phyloP scores from a whole-genome alignment of 2,113 vertebrate species.

The Mionectes macconnelli region DNA sequence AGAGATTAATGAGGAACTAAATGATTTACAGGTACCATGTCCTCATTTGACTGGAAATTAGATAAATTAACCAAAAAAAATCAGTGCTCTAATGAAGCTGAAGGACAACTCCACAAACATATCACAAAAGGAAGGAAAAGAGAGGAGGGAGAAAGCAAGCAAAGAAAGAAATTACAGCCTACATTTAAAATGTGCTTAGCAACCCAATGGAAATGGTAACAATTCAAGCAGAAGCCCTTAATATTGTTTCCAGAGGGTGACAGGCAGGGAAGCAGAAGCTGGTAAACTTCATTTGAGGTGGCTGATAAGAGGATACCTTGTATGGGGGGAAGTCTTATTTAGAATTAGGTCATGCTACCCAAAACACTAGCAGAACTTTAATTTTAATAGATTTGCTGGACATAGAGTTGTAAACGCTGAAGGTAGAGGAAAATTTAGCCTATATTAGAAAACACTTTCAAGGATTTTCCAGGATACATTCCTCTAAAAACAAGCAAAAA shows the following conservation, averaged over 20 bases:
- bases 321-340: neutral
- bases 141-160: neutral
- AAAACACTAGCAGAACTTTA: neutral
- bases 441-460: neutral
- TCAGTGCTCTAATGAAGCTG: conserved; percentile 26
- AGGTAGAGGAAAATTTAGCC: neutral
- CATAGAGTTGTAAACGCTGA: neutral
- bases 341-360: neutral
- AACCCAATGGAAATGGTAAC: neutral
- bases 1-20: conserved; percentile 65
- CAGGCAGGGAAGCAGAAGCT: neutral
- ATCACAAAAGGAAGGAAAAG: neutral
- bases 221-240: neutral
- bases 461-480: neutral
- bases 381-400: neutral
- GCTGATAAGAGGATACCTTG: neutral
- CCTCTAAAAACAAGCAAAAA: neutral
- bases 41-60: conserved; percentile 63
- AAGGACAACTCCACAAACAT: conserved; percentile 19
- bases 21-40: conserved; percentile 49
- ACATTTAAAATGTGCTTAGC: neutral
- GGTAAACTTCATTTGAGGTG: neutral
- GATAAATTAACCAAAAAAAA: conserved; percentile 48
- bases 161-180: neutral
- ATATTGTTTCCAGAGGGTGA: neutral